Evolutionary conservation across 2,888 invertebrate species (phyloP).

Genomic region (Marronus borbonicus): DNA sequence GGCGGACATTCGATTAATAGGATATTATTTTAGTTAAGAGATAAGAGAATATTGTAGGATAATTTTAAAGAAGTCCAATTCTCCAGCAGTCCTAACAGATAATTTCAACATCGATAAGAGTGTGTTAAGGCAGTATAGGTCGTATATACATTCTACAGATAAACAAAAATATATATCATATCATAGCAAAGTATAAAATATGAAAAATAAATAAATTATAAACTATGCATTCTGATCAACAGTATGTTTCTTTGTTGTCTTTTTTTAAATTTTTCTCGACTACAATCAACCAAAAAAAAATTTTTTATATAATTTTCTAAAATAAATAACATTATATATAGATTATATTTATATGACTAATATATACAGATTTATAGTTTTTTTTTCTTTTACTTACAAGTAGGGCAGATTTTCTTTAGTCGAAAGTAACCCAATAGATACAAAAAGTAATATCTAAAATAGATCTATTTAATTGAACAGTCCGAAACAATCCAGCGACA

Average conservation of each 20-base stretch:
- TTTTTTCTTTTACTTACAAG: slow-evolving; percentile 30
- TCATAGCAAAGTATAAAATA: slow-evolving; percentile 24
- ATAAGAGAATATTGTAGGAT: slow-evolving; percentile 21
- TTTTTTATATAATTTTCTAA: slow-evolving; percentile 28
- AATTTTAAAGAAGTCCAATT: slow-evolving; percentile 43
- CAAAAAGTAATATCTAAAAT: slow-evolving; percentile 8
- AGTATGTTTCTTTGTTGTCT: background rate
- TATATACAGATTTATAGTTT: slow-evolving; percentile 40
- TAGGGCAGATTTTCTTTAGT: slow-evolving; percentile 25
- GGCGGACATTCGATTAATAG: slow-evolving; percentile 30
- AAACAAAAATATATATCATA: slow-evolving; percentile 37
- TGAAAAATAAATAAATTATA: slow-evolving; percentile 41
- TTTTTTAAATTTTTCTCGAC: slow-evolving; percentile 12
- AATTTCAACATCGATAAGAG: slow-evolving; percentile 36
- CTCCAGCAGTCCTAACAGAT: slow-evolving; percentile 44
- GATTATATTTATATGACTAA: slow-evolving; percentile 25
- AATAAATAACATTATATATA: slow-evolving; percentile 38
- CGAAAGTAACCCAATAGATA: background rate
- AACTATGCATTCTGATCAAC: slow-evolving; percentile 38
- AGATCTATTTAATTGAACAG: no score
- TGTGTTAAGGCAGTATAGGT: slow-evolving; percentile 35
- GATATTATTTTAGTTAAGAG: slow-evolving; percentile 10
- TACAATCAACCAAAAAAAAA: slow-evolving; percentile 26
- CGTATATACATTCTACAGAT: slow-evolving; percentile 23
- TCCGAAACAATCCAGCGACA: no score